A percentile compares a stretch with the other conserved stretches of the same genome.
phyloP scores from a whole-genome alignment of 2,797 vertebrate species.

The Tangara arthus region DNA sequence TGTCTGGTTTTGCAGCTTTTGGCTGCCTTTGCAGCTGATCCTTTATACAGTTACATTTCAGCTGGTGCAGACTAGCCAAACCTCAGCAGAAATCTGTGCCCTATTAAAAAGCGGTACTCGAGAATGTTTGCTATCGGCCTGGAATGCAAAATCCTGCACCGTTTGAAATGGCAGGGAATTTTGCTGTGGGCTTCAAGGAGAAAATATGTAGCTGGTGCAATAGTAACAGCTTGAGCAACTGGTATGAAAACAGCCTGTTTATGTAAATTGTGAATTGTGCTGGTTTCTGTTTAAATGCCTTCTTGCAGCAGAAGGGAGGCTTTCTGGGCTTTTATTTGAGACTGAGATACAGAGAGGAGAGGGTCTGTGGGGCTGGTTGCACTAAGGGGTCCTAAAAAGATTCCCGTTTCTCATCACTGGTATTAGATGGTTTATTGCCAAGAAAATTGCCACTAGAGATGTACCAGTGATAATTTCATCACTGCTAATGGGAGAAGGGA shows the following conservation, averaged over 20 bases:
- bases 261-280: not conserved
- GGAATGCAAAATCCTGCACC: not conserved
- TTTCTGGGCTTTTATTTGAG: not conserved
- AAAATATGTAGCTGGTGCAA: not conserved
- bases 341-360: not conserved
- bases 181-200: not conserved
- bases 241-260: not conserved
- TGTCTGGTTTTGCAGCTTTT: slow-evolving; percentile 20
- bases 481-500: not conserved
- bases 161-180: slow-evolving; percentile 3
- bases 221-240: slow-evolving; percentile 4
- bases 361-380: not conserved
- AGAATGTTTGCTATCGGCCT: not conserved
- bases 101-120: slow-evolving; percentile 22
- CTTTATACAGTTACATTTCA: not conserved
- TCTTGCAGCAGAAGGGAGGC: not conserved
- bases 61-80: not conserved
- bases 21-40: not conserved
- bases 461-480: not conserved
- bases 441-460: not conserved
- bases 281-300: not conserved
- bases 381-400: not conserved
- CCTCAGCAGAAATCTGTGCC: slow-evolving; percentile 37
- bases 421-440: not conserved
- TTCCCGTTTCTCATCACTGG: not conserved